Percentiles rank a stretch among this genome's conserved stretches.
Evolutionary conservation across 2,888 invertebrate species (phyloP).

Genomic region (Drosophila tanythrix): DNA sequence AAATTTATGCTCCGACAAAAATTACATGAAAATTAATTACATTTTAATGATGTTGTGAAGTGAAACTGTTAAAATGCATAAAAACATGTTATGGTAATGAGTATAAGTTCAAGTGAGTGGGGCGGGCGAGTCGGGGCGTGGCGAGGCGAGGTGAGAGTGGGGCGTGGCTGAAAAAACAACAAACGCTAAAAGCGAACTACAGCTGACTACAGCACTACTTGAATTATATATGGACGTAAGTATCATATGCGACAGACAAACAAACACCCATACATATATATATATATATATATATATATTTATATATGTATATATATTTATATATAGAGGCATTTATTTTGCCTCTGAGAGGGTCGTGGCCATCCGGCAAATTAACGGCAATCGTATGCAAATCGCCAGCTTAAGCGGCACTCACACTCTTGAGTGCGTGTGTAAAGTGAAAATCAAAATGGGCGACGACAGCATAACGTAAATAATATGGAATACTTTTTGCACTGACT

Average conservation of each 20-base stretch:
- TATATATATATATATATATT: constrained; percentile 1
- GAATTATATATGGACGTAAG: constrained; percentile 10
- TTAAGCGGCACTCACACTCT: constrained; percentile 48
- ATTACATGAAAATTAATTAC: constrained; percentile 81
- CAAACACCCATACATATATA: constrained; percentile 18
- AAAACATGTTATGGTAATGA: constrained; percentile 63
- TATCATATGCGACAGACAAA: constrained; percentile 25
- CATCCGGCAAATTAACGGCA: constrained; percentile 65
- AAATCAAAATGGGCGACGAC: constrained; percentile 36
- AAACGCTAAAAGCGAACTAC: constrained; percentile 56
- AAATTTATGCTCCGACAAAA: constrained; percentile 84
- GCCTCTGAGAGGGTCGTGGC: constrained; percentile 28
- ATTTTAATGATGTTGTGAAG: constrained; percentile 72
- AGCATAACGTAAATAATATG: constrained; percentile 49
- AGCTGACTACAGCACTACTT: constrained; percentile 59
- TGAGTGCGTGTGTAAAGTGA: constrained; percentile 55
- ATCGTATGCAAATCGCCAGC: constrained; percentile 70
- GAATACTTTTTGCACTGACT: constrained; percentile 58
- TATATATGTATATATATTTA: not conserved
- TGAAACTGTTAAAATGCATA: constrained; percentile 58
- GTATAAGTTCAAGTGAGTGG: constrained; percentile 42
- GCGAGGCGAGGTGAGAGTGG: constrained; percentile 2
- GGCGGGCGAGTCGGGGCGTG: constrained; percentile 14
- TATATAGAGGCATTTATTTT: constrained; percentile 9
- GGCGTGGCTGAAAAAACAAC: constrained; percentile 49